Evolutionary conservation across 1,140 invertebrate genomes (phyloP).

Genomic region (Ips nitidus): DNA sequence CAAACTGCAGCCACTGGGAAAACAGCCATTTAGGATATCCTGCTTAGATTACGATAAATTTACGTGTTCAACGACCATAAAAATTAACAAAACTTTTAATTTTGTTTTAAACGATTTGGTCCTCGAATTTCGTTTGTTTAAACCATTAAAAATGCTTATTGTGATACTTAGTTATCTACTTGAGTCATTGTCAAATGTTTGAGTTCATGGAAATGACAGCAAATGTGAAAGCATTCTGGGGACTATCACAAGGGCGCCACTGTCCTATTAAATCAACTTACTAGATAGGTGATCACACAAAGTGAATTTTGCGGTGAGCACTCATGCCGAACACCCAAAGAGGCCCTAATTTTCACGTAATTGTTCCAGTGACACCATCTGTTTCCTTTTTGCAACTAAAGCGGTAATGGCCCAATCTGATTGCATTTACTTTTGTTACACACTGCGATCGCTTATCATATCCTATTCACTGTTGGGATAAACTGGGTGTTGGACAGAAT

Average conservation of each 20-base stretch:
- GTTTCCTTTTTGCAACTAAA: conserved; percentile 48
- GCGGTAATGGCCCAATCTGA: conserved; percentile 45
- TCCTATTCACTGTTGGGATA: too few species aligned
- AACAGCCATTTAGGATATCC: conserved; percentile 40
- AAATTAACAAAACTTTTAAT: conserved; percentile 35
- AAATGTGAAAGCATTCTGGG: too few species aligned
- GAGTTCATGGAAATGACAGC: too few species aligned
- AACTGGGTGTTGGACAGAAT: too few species aligned
- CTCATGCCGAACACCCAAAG: conserved; percentile 50
- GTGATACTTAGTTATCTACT: conserved; percentile 6
- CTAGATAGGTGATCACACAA: neutral
- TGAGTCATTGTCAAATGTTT: too few species aligned
- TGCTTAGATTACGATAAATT: conserved; percentile 40
- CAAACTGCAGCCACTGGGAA: conserved; percentile 31
- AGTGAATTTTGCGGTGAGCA: conserved; percentile 41
- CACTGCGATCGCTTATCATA: neutral
- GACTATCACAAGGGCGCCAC: neutral
- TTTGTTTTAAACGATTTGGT: conserved; percentile 16
- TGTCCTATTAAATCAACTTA: neutral
- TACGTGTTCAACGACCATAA: conserved; percentile 26
- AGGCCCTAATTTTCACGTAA: conserved; percentile 52
- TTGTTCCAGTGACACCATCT: conserved; percentile 54
- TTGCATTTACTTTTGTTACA: conserved; percentile 37
- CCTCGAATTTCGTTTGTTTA: conserved; percentile 11
- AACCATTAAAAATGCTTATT: conserved; percentile 22